phyloP scores from a whole-genome alignment of 35 echinoderm and acorn worm genomes.

The Stichopus chloronotus region DNA sequence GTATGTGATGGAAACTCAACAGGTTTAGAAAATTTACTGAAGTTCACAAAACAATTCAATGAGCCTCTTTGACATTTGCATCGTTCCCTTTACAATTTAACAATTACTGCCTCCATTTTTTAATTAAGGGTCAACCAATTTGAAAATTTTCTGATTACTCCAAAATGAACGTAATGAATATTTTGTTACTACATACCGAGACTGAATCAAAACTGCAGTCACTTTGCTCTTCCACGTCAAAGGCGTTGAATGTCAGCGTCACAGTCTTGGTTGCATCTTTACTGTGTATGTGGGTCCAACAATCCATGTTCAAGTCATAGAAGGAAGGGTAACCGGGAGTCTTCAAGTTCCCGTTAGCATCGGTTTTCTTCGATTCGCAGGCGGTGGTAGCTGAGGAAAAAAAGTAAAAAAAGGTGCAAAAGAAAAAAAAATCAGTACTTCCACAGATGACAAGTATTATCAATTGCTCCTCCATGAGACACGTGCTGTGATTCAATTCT shows the following conservation, averaged over 20 bases:
- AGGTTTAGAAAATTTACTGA: no score
- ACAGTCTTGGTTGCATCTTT: neutral
- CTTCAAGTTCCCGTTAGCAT: neutral
- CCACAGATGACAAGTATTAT: no score
- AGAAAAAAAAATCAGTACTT: neutral
- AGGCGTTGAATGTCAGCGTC: conserved; percentile 8
- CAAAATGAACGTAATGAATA: no score
- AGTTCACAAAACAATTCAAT: no score
- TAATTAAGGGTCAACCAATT: no score
- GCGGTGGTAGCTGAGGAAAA: neutral
- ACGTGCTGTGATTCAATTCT: no score
- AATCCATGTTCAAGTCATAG: neutral
- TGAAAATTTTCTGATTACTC: no score
- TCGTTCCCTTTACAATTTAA: no score
- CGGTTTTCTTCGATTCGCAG: neutral
- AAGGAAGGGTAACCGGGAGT: neutral
- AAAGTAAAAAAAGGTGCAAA: neutral
- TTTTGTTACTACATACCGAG: neutral
- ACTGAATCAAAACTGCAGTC: conserved; percentile 2
- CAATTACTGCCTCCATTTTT: no score
- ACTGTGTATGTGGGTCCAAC: conserved; percentile 1
- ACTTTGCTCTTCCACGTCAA: neutral
- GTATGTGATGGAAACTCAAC: no score
- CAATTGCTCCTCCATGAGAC: no score
- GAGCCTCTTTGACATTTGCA: no score